phyloP scores from a whole-genome alignment of 2,113 vertebrate genomes.

The Todiramphus saurophagus region DNA sequence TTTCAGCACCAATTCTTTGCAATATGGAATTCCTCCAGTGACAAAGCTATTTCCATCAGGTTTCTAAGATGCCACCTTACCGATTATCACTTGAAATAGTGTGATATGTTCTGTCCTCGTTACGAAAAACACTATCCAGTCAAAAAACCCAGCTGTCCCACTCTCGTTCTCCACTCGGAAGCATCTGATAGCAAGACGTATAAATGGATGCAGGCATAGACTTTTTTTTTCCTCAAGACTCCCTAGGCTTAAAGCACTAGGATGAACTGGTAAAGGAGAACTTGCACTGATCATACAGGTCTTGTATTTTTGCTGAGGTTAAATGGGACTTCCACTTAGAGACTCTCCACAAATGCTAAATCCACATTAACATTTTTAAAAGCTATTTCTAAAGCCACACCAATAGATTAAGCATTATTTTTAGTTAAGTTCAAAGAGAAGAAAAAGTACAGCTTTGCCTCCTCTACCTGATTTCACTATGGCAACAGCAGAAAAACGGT shows the following conservation, averaged over 20 bases:
- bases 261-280: neutral
- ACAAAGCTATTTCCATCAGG: neutral
- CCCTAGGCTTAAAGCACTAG: neutral
- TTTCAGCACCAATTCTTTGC: neutral
- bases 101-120: neutral
- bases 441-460: slow-evolving; percentile 15
- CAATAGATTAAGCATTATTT: slow-evolving; percentile 68
- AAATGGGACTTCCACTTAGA: neutral
- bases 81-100: neutral
- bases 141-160: neutral
- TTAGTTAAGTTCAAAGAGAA: slow-evolving; percentile 64
- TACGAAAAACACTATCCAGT: neutral
- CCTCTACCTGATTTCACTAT: slow-evolving; percentile 47
- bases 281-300: neutral
- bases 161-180: neutral
- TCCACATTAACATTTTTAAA: slow-evolving; percentile 58
- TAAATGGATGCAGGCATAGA: neutral
- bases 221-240: neutral
- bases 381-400: slow-evolving; percentile 46
- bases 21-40: neutral
- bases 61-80: neutral
- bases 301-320: neutral
- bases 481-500: slow-evolving; percentile 37
- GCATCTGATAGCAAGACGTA: neutral
- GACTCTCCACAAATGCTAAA: slow-evolving; percentile 15